Evolutionary conservation across 1,140 invertebrate species (phyloP).

Genomic region (Microplitis mediator): DNA sequence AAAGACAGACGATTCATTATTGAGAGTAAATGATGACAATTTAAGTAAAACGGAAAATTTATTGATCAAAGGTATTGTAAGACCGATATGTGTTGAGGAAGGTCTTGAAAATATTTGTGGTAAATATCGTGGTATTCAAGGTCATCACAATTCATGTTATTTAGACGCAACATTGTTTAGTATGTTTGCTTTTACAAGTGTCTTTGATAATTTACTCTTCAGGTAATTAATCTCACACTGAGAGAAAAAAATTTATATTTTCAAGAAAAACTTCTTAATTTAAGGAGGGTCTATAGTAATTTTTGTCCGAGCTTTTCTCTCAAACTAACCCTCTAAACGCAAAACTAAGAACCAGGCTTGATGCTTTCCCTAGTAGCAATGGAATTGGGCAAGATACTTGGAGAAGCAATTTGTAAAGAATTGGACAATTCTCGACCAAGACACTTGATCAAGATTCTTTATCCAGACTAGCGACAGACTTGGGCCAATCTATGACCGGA

Average conservation of each 20-base stretch:
- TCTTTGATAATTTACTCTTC: constrained; percentile 90
- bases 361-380: no score
- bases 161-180: constrained; percentile 94
- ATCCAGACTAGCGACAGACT: no score
- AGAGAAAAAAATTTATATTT: constrained; percentile 36
- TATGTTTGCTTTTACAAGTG: constrained; percentile 95
- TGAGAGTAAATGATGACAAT: constrained; percentile 38
- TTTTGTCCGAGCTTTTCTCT: no score
- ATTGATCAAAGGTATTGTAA: constrained; percentile 77
- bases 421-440: no score
- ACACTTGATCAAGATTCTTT: no score
- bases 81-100: constrained; percentile 73
- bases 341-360: no score
- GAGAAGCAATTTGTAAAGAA: no score
- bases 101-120: constrained; percentile 73
- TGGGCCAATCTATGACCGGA: no score
- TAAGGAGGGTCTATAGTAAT: no score
- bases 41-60: constrained; percentile 76
- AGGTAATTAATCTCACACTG: constrained; percentile 85
- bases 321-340: no score
- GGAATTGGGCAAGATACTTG: no score
- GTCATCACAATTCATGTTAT: constrained; percentile 98
- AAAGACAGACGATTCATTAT: constrained; percentile 26
- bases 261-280: no score
- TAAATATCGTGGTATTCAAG: constrained; percentile 90